These are phyloP conservation scores for Rhincodon typus DNA, from an alignment of 2,797 vertebrate genomes.

Conservation along the genomic window DNA sequence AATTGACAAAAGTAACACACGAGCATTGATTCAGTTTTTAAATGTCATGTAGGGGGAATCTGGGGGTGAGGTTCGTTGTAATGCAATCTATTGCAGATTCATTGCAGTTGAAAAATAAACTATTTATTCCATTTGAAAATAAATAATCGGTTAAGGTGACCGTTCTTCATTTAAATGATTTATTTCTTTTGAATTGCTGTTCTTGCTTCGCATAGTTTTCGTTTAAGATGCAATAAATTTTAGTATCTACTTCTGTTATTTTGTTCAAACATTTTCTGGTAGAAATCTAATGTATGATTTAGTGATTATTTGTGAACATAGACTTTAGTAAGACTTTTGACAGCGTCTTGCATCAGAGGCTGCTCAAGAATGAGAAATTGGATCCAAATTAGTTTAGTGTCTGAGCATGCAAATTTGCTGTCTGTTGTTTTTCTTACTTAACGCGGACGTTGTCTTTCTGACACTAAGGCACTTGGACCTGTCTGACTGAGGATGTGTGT, in stretches of 20 bases:
- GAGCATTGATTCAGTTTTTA: neutral
- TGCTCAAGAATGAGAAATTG: neutral
- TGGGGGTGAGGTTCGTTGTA: neutral
- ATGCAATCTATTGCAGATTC: neutral
- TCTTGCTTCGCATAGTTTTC: neutral
- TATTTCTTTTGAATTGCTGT: neutral
- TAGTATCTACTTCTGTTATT: no score
- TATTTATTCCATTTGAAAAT: neutral
- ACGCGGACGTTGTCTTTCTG: neutral
- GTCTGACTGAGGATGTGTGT: conserved; percentile 26
- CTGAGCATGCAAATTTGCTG: neutral
- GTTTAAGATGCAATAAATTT: neutral
- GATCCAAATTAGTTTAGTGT: no score
- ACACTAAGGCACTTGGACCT: neutral
- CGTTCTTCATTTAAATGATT: neutral
- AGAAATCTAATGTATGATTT: neutral
- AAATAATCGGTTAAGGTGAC: neutral
- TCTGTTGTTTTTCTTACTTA: conserved; percentile 13
- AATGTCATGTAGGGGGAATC: neutral
- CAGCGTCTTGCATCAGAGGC: no score
- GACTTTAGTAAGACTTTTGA: no score
- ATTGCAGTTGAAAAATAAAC: neutral
- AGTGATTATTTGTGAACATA: neutral
- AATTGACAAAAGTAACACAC: neutral
- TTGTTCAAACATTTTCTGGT: neutral